Percentiles rank a stretch among this genome's conserved stretches.
Evolutionary conservation across 1,140 invertebrate species (phyloP).

Genomic region (Ostrea edulis): DNA sequence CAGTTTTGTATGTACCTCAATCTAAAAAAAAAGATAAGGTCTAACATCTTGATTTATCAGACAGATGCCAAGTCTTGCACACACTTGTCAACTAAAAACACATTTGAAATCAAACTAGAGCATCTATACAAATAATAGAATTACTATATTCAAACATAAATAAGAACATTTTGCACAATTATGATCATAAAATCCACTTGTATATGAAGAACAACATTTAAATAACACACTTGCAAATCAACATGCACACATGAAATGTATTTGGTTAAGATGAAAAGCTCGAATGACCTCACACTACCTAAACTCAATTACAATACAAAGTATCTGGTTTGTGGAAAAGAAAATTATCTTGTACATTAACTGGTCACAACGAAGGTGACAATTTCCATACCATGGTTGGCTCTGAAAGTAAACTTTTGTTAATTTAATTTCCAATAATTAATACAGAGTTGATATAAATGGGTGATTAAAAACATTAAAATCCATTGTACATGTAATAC

Average conservation of each 20-base stretch:
- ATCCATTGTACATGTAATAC: neutral
- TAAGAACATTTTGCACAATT: neutral
- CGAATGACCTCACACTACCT: neutral
- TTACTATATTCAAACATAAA: conserved; percentile 17
- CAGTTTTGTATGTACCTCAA: neutral
- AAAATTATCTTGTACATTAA: neutral
- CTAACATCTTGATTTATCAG: neutral
- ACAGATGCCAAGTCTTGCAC: neutral
- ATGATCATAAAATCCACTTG: neutral
- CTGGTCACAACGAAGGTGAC: neutral
- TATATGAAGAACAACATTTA: conserved; percentile 25
- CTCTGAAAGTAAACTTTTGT: neutral
- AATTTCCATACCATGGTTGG: neutral
- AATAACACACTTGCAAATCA: neutral
- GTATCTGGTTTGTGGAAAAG: neutral
- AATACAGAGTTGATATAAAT: neutral
- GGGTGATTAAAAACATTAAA: neutral
- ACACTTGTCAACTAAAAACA: neutral
- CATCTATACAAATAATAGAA: conserved; percentile 5
- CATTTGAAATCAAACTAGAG: neutral
- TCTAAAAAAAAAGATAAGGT: neutral
- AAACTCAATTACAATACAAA: neutral
- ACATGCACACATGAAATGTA: neutral
- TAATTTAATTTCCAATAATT: neutral
- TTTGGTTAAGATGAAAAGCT: neutral